These are phyloP conservation scores for Telmatherina bonti DNA, from an alignment of 2,797 vertebrate genomes.

Conservation along the genomic window DNA sequence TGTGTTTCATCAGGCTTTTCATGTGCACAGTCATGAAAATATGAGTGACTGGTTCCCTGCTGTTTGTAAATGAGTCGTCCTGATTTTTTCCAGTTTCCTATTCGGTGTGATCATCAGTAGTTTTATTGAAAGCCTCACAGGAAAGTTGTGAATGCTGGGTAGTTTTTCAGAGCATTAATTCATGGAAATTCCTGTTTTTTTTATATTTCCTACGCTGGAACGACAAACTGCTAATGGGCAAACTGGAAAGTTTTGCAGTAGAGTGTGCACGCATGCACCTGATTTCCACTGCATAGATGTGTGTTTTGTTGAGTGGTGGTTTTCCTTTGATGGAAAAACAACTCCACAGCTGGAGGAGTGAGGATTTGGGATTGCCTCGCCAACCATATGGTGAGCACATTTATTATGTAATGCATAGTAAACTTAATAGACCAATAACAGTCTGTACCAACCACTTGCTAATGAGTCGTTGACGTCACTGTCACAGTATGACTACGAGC, in stretches of 20 bases:
- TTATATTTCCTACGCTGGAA: constrained; percentile 26
- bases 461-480: constrained; percentile 44
- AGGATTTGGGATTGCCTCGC: constrained; percentile 52
- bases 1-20: background rate
- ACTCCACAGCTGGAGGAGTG: constrained; percentile 58
- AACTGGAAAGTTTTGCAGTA: constrained; percentile 31
- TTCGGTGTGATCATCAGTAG: background rate
- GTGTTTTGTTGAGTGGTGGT: constrained; percentile 31
- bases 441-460: constrained; percentile 47
- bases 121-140: background rate
- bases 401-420: constrained; percentile 78
- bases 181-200: constrained; percentile 37
- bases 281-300: constrained; percentile 24
- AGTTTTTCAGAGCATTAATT: constrained; percentile 3
- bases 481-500: constrained; percentile 15
- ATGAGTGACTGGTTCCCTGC: background rate
- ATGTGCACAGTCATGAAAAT: background rate
- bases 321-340: constrained; percentile 68
- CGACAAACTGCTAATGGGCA: background rate
- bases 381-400: constrained; percentile 77
- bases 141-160: background rate
- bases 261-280: constrained; percentile 34
- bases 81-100: background rate
- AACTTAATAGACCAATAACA: constrained; percentile 65
- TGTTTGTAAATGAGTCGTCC: background rate